These are phyloP conservation scores for Cylas formicarius DNA, from an alignment of 1,140 invertebrate species.

Conservation along the genomic window DNA sequence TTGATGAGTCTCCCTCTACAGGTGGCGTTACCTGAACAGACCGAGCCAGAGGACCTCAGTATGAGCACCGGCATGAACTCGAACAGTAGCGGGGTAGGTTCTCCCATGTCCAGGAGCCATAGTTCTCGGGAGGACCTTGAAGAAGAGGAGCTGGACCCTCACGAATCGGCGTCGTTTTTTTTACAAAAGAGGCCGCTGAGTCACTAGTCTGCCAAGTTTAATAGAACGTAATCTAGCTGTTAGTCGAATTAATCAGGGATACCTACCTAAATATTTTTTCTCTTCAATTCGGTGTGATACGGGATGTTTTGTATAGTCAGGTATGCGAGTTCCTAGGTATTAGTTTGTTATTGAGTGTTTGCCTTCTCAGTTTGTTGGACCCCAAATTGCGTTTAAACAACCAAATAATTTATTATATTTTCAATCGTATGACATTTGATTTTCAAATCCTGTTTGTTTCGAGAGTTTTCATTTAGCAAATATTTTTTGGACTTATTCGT, in stretches of 20 bases:
- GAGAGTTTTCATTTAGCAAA: no score
- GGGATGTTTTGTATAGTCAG: conserved; percentile 34
- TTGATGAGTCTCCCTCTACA: conserved; percentile 32
- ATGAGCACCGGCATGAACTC: conserved; percentile 46
- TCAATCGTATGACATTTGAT: no score
- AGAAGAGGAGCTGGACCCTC: conserved; percentile 29
- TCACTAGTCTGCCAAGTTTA: conserved; percentile 25
- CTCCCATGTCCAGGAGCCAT: conserved; percentile 33
- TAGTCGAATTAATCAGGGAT: conserved; percentile 8
- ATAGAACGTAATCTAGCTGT: conserved; percentile 1
- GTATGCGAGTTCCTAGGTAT: conserved; percentile 40
- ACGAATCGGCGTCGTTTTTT: conserved; percentile 28
- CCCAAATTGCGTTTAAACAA: no score
- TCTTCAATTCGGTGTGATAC: conserved; percentile 25
- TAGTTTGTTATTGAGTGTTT: conserved; percentile 10
- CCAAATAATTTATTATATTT: no score
- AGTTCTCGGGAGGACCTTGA: conserved; percentile 31
- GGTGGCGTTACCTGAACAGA: conserved; percentile 65
- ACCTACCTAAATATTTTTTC: conserved; percentile 2
- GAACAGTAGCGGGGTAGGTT: conserved; percentile 34
- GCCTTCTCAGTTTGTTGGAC: no score
- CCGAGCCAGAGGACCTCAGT: conserved; percentile 80
- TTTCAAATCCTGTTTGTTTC: no score
- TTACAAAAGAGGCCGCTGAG: conserved; percentile 24
- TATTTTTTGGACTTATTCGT: no score